Base-by-base conservation (phyloP, 2,888 invertebrate genomes). In the Agrochola lychnidis region DNA sequence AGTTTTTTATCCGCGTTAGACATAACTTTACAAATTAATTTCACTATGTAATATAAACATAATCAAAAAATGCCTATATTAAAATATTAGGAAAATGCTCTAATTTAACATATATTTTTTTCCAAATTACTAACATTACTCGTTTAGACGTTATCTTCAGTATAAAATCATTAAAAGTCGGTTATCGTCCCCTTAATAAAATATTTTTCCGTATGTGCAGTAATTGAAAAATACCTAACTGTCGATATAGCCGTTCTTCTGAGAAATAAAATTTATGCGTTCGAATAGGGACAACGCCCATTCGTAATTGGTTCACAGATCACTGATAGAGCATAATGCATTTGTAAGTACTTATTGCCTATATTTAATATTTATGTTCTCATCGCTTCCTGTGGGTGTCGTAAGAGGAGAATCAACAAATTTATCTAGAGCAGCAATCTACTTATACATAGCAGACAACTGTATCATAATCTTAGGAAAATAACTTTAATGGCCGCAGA, bases 231-330 rank as follows among this genome's bases (percentile, higher is more conserved):
- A 67, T 73, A 83, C 66, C 48, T 51, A 64, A 40, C 30, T 48
- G 22, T 77, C 16, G n/a, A 64, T 62, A 61, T 14, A 64, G 66
- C 1, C 22, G n/a, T 62, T 42, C 70, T 51, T 36, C 70, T 57
- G 7, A 70, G 69, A 67, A 56, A 63, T 73, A 82, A 63, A 75
- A 77, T 76, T 6, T 72, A 85, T 83, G 74, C 56, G 57, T 70
- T 56, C 36, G 57, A 81, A 78, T 78, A 83, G 82, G 78, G 86
- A 86, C 81, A 78, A 74, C 77, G 78, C 81, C 86, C 70, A 82
- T 70, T 77, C 61, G 73, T 83, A 88, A 87, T 76, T 86, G 88
- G 82, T 88, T 88, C 78, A 86, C 68, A 87, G 88, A 85, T 87
- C 88, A 83, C 68, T 81, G 84, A 81, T 86, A 87, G 48, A 70